phyloP scores from a whole-genome alignment of 2,888 invertebrate species.

The Autographa pulchrina region DNA sequence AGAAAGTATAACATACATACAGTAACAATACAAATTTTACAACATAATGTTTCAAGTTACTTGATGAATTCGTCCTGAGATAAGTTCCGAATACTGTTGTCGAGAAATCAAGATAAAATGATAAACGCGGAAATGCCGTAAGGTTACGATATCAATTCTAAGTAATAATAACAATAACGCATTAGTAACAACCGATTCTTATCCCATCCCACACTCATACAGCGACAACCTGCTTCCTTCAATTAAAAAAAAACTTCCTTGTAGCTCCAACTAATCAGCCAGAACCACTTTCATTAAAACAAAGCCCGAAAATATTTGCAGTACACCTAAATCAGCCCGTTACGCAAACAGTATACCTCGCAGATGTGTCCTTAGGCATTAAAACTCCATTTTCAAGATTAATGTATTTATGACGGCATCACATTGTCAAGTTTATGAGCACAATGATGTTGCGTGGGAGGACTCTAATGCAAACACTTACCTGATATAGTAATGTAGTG shows the following conservation, averaged over 20 bases:
- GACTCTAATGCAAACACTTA: constrained; percentile 60
- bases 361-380: constrained; percentile 64
- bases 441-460: constrained; percentile 72
- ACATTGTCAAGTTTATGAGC: constrained; percentile 83
- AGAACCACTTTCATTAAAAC: not conserved
- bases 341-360: not conserved
- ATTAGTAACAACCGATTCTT: constrained; percentile 30
- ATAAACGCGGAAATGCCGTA: constrained; percentile 22
- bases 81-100: no score
- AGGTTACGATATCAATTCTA: constrained; percentile 16
- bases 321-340: not conserved
- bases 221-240: constrained; percentile 32
- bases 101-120: not conserved
- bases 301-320: not conserved
- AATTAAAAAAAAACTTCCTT: constrained; percentile 20
- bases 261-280: constrained; percentile 1
- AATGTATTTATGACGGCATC: constrained; percentile 69
- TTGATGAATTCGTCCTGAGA: not conserved
- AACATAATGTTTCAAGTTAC: no score
- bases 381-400: constrained; percentile 72
- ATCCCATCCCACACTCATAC: constrained; percentile 36
- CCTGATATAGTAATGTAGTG: constrained; percentile 55
- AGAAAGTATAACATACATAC: no score
- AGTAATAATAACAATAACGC: constrained; percentile 25
- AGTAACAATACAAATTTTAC: no score